phyloP scores from a whole-genome alignment of 2,888 invertebrate genomes.

The Zele albiditarsus region DNA sequence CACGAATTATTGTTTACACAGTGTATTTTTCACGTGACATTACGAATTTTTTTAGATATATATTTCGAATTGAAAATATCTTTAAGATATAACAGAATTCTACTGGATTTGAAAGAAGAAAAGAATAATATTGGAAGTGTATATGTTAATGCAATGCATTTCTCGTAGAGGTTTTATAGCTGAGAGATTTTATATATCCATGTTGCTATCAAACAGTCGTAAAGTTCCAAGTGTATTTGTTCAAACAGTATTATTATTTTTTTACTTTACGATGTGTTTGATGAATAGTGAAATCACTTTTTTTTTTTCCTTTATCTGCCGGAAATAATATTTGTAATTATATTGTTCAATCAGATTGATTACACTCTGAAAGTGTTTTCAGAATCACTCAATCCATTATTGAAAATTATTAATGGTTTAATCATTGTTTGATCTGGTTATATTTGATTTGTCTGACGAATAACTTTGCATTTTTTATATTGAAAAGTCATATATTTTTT shows the following conservation, averaged over 20 bases:
- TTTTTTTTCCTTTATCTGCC: neutral
- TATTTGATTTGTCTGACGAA: too few relatives aligned
- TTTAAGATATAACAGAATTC: neutral
- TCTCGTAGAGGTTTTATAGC: neutral
- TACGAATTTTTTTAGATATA: neutral
- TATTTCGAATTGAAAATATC: neutral
- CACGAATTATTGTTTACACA: neutral
- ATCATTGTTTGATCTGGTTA: too few relatives aligned
- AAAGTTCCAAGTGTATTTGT: neutral
- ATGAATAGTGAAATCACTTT: constrained; percentile 6
- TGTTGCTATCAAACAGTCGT: neutral
- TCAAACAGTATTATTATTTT: neutral
- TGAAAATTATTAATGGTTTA: neutral
- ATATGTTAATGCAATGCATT: neutral
- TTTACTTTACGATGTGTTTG: neutral
- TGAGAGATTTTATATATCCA: neutral
- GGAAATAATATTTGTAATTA: neutral
- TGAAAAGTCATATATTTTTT: too few relatives aligned
- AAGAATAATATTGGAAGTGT: neutral
- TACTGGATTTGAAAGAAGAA: neutral
- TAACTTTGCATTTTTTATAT: too few relatives aligned
- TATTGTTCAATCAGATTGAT: neutral
- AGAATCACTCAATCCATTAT: neutral
- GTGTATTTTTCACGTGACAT: neutral
- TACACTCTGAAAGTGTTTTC: neutral